phyloP scores from a whole-genome alignment of 2,113 vertebrate species.

The Herpetotheres cachinnans region DNA sequence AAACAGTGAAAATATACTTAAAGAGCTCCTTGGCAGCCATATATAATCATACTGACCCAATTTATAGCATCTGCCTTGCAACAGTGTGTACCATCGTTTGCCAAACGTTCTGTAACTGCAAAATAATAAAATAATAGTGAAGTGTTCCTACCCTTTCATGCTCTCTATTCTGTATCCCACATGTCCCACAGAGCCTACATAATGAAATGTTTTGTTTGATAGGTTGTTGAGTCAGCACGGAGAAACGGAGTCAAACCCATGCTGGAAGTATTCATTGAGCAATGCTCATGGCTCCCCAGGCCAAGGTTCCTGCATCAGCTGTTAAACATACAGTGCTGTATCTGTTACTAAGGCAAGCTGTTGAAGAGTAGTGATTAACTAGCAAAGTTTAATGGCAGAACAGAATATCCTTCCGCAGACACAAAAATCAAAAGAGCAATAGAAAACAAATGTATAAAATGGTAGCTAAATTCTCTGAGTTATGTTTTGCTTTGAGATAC shows the following conservation, averaged over 20 bases:
- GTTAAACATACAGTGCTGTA: neutral
- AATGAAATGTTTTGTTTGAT: slow-evolving; percentile 44
- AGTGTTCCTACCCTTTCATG: slow-evolving; percentile 22
- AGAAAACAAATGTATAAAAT: neutral
- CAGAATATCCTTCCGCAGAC: neutral
- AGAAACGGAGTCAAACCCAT: neutral
- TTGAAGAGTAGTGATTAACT: neutral
- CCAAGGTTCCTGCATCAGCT: slow-evolving; percentile 11
- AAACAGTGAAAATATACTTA: slow-evolving; percentile 33
- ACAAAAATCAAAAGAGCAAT: neutral
- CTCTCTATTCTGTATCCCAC: slow-evolving; percentile 23
- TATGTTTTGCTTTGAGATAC: neutral
- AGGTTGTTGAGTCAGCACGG: slow-evolving; percentile 17
- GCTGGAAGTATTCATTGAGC: neutral
- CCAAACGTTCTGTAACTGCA: slow-evolving; percentile 27
- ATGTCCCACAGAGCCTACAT: slow-evolving; percentile 44
- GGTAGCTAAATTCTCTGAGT: neutral
- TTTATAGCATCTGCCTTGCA: slow-evolving; percentile 51
- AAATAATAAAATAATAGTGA: slow-evolving; percentile 53
- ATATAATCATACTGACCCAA: slow-evolving; percentile 30
- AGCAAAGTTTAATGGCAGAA: neutral
- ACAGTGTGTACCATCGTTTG: neutral
- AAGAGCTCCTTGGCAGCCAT: slow-evolving; percentile 38
- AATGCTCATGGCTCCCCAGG: neutral
- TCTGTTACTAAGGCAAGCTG: neutral